phyloP scores from a whole-genome alignment of 2,888 invertebrate genomes.

The Cordilura impudica region DNA sequence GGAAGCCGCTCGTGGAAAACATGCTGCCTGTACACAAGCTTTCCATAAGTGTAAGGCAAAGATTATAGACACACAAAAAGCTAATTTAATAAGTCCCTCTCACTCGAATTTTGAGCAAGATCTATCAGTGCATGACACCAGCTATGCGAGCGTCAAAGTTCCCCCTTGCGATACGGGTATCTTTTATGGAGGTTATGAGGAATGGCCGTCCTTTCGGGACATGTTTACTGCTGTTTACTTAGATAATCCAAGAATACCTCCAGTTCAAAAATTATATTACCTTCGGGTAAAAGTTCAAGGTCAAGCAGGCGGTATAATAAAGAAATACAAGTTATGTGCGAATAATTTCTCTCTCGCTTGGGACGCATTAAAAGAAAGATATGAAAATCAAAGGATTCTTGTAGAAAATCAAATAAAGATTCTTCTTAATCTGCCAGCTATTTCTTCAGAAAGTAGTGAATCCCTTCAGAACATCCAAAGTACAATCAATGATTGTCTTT shows the following conservation, averaged over 20 bases:
- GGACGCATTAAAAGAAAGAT: conserved; percentile 6
- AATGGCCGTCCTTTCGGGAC: conserved; percentile 14
- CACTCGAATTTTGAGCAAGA: no score
- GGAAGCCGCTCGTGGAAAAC: neutral
- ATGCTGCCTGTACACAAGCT: neutral
- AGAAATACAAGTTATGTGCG: neutral
- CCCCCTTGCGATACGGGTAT: conserved; percentile 7
- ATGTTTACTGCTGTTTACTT: conserved; percentile 7
- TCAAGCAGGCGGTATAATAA: neutral
- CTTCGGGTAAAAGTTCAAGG: conserved; percentile 1
- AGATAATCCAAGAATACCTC: conserved; percentile 3
- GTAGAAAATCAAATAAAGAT: conserved; percentile 25
- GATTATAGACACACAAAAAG: neutral
- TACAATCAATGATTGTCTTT: conserved; percentile 24
- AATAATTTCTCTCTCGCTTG: conserved; percentile 19
- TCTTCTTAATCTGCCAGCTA: neutral
- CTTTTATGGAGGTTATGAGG: conserved; percentile 9
- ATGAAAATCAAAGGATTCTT: conserved; percentile 23
- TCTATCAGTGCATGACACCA: neutral
- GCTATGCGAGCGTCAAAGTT: neutral
- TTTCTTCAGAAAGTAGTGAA: neutral
- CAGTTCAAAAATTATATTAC: conserved; percentile 14
- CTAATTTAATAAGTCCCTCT: neutral
- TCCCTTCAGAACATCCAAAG: neutral
- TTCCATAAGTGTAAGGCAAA: conserved; percentile 15